phyloP scores from a whole-genome alignment of 2,888 invertebrate genomes.

The Cataglyphis rosenhaueri region DNA sequence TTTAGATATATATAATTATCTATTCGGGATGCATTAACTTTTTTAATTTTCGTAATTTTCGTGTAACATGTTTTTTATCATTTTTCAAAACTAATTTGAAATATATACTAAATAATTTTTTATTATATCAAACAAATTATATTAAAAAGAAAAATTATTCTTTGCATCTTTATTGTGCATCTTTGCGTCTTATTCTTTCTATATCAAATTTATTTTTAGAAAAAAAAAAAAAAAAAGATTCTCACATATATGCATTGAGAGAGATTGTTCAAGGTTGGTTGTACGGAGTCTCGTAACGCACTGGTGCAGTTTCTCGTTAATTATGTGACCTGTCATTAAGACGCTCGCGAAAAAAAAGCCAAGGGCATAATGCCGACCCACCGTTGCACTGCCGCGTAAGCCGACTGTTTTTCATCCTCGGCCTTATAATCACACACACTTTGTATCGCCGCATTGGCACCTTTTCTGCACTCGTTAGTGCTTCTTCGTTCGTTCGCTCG shows the following conservation, averaged over 20 bases:
- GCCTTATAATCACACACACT: slow-evolving; percentile 41
- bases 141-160: background rate
- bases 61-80: background rate
- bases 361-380: slow-evolving; percentile 33
- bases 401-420: slow-evolving; percentile 40
- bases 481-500: slow-evolving; percentile 26
- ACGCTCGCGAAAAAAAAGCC: slow-evolving; percentile 29
- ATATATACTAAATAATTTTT: background rate
- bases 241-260: too few relatives aligned
- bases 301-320: slow-evolving; percentile 40
- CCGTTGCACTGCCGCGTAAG: slow-evolving; percentile 14
- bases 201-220: background rate
- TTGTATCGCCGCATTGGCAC: slow-evolving; percentile 52
- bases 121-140: background rate
- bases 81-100: background rate
- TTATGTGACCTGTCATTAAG: slow-evolving; percentile 52
- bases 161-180: background rate
- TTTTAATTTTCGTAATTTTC: background rate
- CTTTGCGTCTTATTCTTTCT: background rate
- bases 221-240: background rate
- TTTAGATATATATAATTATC: background rate
- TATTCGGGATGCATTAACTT: background rate
- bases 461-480: slow-evolving; percentile 44
- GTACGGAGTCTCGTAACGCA: background rate
- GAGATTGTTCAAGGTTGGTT: slow-evolving; percentile 21